These are phyloP conservation scores for Luperina nickerlii DNA, from an alignment of 2,888 invertebrate species.

Conservation along the genomic window DNA sequence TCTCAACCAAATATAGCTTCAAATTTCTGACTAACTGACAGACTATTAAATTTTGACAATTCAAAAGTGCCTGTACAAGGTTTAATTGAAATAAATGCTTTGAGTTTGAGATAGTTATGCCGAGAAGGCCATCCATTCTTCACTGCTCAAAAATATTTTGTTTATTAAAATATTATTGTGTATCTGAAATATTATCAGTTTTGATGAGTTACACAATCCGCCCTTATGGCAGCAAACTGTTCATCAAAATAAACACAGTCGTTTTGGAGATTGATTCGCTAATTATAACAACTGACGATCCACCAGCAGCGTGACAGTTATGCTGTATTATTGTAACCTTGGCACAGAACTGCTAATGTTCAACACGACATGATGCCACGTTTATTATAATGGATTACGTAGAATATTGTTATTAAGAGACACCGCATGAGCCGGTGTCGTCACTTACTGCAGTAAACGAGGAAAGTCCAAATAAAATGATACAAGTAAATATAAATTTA, in stretches of 20 bases:
- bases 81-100: too few relatives aligned
- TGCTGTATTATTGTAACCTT: constrained; percentile 61
- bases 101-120: neutral
- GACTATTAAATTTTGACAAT: too few relatives aligned
- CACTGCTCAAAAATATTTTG: neutral
- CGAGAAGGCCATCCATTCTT: constrained; percentile 26
- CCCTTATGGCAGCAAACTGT: too few relatives aligned
- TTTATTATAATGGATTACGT: constrained; percentile 57
- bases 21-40: too few relatives aligned
- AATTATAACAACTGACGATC: constrained; percentile 21
- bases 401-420: constrained; percentile 48
- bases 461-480: constrained; percentile 46
- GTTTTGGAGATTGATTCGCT: constrained; percentile 21
- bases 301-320: constrained; percentile 43
- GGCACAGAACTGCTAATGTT: constrained; percentile 57
- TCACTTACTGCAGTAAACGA: constrained; percentile 42
- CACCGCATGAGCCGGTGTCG: constrained; percentile 47
- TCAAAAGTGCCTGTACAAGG: too few relatives aligned
- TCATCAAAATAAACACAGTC: constrained; percentile 1
- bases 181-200: neutral
- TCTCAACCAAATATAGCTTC: constrained; percentile 35
- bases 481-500: constrained; percentile 11
- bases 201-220: neutral
- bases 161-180: neutral
- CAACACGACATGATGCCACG: constrained; percentile 59